Evolutionary conservation across 2,888 invertebrate species (phyloP), one percentile per base, ranked within the genome.

Genomic region (Phyto melanocephala): DNA sequence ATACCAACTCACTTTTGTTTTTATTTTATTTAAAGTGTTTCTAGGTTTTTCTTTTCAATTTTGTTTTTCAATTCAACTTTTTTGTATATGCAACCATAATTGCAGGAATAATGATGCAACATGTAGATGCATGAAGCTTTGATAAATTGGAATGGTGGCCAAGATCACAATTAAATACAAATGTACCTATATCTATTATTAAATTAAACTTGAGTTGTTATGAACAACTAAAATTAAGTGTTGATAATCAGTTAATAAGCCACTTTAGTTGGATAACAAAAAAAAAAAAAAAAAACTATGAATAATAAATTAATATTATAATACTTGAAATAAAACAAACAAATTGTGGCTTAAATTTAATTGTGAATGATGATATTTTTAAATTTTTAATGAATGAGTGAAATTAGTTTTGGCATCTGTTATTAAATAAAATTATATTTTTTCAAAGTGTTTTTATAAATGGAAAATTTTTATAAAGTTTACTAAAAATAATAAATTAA

Each of bases 131-230:
- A 35, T 54, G 37, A 35, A 35, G 37, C 35, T 62, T 42, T 72
- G 28, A 56, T 75, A 52, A 40, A 33, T 67, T 54, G 24, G 40
- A 56, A 67, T 82, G 65, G 82, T 75, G 82, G 82, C 82, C 82
- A 79, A 79, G 82, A 82, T 82, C 82, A 76, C 58, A 67, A 71
- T 79, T 67, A 50, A 68, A 28, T 6, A 28, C 6, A n/a, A n/a
- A n/a, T n/a, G n/a, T n/a, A n/a, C n/a, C n/a, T n/a, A n/a, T n/a
- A n/a, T n/a, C n/a, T n/a, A 65, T 63, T 56, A 56, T 81, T 45
- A 33, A 47, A 68, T 35, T 65, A 79, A 82, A 82, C 82, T 82
- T 82, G 60, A 70, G 62, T 45, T 45, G 42, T 13, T 45, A 54
- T 1, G 22, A n/a, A 11, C 22, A 37, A 67, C 33, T 40, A 54